Conservation (phyloP, 2,797 vertebrate genomes). For the Cyprinella venusta region DNA sequence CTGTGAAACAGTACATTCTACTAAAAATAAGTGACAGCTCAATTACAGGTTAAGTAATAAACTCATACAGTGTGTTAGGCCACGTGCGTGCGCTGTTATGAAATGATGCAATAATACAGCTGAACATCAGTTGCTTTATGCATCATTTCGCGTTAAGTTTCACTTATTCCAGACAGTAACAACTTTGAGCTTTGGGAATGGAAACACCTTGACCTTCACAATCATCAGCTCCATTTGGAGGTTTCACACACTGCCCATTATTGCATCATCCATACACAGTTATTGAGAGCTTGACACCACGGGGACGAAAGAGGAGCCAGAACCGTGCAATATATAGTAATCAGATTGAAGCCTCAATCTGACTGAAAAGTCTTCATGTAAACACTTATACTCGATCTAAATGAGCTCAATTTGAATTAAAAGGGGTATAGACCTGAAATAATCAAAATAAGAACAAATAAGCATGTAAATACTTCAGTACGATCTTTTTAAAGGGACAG, state of each 20-base stretch:
- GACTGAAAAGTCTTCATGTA: no score
- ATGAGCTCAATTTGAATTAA: background rate
- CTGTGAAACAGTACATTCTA: background rate
- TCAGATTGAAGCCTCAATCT: no score
- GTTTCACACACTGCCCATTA: background rate
- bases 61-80: background rate
- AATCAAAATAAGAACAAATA: background rate
- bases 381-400: background rate
- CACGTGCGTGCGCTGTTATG: background rate
- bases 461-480: background rate
- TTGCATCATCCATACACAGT: slow-evolving; percentile 31
- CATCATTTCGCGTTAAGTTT: background rate
- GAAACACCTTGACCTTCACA: slow-evolving; percentile 10
- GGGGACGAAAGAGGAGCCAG: background rate
- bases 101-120: background rate
- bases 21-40: slow-evolving; percentile 2
- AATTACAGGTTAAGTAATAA: slow-evolving; percentile 11
- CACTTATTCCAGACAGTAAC: background rate
- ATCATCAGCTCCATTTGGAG: background rate
- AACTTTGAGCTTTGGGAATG: background rate
- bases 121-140: background rate
- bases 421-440: background rate
- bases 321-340: background rate
- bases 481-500: no score
- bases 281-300: background rate